These are phyloP conservation scores for Ophioninae sp. DNA, from an alignment of 2,888 invertebrate genomes.

Conservation along the genomic window DNA sequence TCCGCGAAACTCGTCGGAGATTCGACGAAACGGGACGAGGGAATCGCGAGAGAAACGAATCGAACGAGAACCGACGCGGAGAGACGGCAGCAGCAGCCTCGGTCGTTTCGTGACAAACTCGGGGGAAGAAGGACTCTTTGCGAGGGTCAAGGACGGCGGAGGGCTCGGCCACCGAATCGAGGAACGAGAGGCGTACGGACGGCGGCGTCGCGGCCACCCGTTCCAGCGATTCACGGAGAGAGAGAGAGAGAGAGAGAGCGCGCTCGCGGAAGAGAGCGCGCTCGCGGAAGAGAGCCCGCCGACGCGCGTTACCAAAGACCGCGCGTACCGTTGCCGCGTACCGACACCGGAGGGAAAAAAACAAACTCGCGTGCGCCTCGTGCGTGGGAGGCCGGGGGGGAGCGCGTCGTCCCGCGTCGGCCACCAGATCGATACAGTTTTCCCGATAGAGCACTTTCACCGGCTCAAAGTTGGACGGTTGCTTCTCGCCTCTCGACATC, in stretches of 20 bases:
- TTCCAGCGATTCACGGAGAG: constrained; percentile 42
- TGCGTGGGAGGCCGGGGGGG: too few species aligned
- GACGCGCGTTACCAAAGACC: neutral
- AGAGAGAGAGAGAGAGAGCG: constrained; percentile 5
- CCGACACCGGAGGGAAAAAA: neutral
- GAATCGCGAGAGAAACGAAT: too few species aligned
- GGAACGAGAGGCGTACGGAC: constrained; percentile 38
- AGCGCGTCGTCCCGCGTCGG: neutral
- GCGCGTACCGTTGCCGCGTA: neutral
- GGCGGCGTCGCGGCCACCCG: constrained; percentile 51
- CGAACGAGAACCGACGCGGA: too few species aligned
- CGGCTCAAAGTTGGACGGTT: neutral
- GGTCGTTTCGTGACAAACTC: too few species aligned
- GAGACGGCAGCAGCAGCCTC: too few species aligned
- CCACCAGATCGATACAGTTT: neutral
- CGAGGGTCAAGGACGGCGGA: too few species aligned
- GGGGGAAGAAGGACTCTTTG: too few species aligned
- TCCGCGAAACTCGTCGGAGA: too few species aligned
- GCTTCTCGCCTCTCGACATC: too few species aligned
- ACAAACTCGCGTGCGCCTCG: neutral
- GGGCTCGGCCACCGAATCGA: constrained; percentile 27
- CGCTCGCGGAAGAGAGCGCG: constrained; percentile 26
- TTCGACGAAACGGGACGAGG: too few species aligned
- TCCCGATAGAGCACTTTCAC: neutral
- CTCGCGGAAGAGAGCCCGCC: constrained; percentile 43